Conservation (phyloP, 1,140 invertebrate species). For the Ceratina calcarata region DNA sequence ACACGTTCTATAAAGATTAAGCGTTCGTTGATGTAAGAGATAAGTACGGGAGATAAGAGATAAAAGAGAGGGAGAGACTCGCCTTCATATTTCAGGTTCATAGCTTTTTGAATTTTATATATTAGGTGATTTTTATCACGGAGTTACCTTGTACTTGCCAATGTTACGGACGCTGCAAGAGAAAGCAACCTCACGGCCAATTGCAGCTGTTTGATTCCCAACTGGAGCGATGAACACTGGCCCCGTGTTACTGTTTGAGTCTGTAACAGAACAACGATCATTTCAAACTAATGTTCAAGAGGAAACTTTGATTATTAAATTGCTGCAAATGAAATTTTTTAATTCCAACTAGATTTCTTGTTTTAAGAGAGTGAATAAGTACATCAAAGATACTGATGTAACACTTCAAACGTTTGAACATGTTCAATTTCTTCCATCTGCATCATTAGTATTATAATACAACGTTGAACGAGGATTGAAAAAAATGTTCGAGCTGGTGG, state of each 20-base stretch:
- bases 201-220: conserved; percentile 89
- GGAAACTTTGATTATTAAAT: neutral
- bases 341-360: no score
- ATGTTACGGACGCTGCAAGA: conserved; percentile 90
- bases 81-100: no score
- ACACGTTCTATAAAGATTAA: conserved; percentile 48
- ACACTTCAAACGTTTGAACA: no score
- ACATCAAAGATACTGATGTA: no score
- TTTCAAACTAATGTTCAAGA: neutral
- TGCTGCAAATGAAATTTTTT: neutral
- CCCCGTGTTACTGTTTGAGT: conserved; percentile 70
- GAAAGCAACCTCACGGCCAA: conserved; percentile 88
- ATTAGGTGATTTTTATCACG: no score
- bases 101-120: no score
- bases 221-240: conserved; percentile 88
- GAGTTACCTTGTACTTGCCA: conserved; percentile 88
- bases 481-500: neutral
- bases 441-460: neutral
- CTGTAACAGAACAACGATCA: conserved; percentile 42
- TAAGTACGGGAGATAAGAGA: neutral
- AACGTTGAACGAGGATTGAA: neutral
- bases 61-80: neutral
- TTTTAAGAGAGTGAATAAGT: no score
- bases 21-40: conserved; percentile 16
- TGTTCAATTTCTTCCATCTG: no score